Percentiles rank a stretch among this genome's conserved stretches.
phyloP scores from a whole-genome alignment of 2,888 invertebrate species.

The Caenorhabditis sinica region DNA sequence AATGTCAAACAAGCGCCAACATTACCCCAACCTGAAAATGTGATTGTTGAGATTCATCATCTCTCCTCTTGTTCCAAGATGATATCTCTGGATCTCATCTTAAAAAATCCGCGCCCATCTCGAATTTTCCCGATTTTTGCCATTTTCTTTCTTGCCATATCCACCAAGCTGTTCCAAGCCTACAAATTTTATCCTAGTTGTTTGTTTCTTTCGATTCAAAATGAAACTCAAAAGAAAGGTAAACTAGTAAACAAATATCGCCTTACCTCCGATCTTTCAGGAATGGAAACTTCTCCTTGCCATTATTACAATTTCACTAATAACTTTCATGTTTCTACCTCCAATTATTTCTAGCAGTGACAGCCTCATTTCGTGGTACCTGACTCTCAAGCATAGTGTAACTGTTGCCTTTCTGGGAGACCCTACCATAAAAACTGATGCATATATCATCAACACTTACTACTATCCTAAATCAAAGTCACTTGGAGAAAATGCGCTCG shows the following conservation, averaged over 20 bases:
- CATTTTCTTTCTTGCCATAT: too few relatives aligned
- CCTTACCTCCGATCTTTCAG: background rate
- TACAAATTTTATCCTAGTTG: too few relatives aligned
- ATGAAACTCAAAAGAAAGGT: conserved; percentile 3
- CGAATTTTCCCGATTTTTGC: too few relatives aligned
- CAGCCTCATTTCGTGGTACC: background rate
- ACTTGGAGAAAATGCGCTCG: conserved; percentile 34
- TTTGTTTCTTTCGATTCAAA: background rate
- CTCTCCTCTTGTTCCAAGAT: too few relatives aligned
- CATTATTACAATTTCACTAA: background rate
- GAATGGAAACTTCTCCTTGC: background rate
- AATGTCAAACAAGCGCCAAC: too few relatives aligned
- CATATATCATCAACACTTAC: conserved; percentile 40
- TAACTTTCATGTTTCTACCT: background rate
- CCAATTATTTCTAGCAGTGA: background rate
- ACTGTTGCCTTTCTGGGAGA: background rate
- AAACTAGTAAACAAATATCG: background rate
- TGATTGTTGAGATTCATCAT: too few relatives aligned
- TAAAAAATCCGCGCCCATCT: too few relatives aligned
- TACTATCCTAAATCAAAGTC: conserved; percentile 35
- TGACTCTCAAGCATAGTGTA: background rate
- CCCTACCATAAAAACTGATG: conserved; percentile 6
- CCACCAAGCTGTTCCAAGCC: too few relatives aligned
- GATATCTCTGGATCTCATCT: too few relatives aligned
- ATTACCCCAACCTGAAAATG: too few relatives aligned